phyloP scores from a whole-genome alignment of 2,797 vertebrate genomes.

The Lacerta viridis region DNA sequence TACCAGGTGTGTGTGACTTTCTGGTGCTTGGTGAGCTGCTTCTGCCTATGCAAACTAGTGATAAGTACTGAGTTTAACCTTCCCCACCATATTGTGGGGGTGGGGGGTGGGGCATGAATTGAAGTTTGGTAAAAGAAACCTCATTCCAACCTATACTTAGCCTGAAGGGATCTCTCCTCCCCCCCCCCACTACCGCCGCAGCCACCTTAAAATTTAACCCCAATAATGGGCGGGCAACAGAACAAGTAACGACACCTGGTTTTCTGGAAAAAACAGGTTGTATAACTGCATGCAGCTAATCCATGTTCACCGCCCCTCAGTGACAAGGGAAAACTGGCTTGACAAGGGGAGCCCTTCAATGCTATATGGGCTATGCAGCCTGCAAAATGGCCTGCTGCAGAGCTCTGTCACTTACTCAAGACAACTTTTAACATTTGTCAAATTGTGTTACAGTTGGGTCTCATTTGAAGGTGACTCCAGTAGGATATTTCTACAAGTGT shows the following conservation, averaged over 20 bases:
- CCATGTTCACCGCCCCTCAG: not conserved
- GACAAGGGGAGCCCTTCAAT: not conserved
- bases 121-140: not conserved
- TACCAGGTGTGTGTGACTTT: not conserved
- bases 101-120: not conserved
- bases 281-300: constrained; percentile 4
- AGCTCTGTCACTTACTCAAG: not conserved
- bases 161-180: not conserved
- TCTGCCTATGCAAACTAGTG: not conserved
- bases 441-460: not conserved
- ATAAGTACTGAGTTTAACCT: not conserved
- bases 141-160: not conserved
- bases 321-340: constrained; percentile 19
- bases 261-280: constrained; percentile 16
- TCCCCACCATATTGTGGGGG: not conserved
- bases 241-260: not conserved
- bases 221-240: not conserved
- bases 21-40: too few species aligned
- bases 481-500: not conserved
- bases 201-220: constrained; percentile 19
- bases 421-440: not conserved
- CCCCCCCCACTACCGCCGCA: too few species aligned
- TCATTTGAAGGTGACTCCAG: not conserved
- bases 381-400: not conserved
- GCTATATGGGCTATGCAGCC: not conserved